Conservation (phyloP, 2,888 invertebrate genomes). For the Liposcelis brunnea region DNA sequence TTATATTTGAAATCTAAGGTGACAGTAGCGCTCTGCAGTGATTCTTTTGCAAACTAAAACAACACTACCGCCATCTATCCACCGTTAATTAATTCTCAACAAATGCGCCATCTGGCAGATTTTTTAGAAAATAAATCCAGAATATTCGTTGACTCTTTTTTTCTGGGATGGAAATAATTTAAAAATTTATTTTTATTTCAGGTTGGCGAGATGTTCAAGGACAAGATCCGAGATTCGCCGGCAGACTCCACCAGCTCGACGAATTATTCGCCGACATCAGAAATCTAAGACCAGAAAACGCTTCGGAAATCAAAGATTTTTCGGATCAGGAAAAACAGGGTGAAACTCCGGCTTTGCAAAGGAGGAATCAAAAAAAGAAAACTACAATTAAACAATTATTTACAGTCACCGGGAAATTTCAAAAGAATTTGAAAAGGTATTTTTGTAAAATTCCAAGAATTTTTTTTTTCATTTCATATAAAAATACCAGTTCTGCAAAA, state of each 20-base stretch:
- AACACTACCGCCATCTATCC: no score
- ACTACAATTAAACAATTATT: constrained; percentile 87
- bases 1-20: no score
- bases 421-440: constrained; percentile 73
- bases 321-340: constrained; percentile 25
- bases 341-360: constrained; percentile 43
- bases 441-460: constrained; percentile 1
- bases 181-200: no score
- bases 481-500: no score
- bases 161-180: no score
- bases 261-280: constrained; percentile 55
- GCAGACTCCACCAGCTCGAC: constrained; percentile 52
- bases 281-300: constrained; percentile 38
- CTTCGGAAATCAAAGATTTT: constrained; percentile 34
- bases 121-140: no score
- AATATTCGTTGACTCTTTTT: no score
- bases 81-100: no score
- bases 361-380: constrained; percentile 65
- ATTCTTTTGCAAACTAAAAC: no score
- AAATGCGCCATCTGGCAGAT: no score
- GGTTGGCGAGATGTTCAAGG: constrained; percentile 76
- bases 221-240: constrained; percentile 47
- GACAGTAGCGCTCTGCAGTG: no score
- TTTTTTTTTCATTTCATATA: background rate
- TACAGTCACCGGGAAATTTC: constrained; percentile 91